Evolutionary conservation across 2,888 invertebrate genomes (phyloP).

Genomic region (Athalia rosae): DNA sequence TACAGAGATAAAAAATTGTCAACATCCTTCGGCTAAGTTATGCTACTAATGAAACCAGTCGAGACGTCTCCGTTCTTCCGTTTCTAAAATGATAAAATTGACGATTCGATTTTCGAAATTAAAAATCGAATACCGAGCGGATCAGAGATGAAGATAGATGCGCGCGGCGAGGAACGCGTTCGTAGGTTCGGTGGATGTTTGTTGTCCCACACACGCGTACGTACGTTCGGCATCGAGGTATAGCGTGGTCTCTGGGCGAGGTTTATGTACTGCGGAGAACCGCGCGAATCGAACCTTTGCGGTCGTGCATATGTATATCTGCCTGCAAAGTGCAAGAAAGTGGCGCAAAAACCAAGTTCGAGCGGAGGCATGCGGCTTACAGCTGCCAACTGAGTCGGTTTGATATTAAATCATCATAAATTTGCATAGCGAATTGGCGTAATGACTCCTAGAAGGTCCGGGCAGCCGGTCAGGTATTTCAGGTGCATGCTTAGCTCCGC

Average conservation of each 20-base stretch:
- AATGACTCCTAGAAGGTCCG: constrained; percentile 60
- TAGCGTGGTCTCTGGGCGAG: constrained; percentile 7
- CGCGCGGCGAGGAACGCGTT: no score
- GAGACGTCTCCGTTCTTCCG: no score
- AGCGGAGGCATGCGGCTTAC: constrained; percentile 44
- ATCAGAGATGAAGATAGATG: no score
- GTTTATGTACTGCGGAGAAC: constrained; percentile 6
- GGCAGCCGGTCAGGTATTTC: constrained; percentile 39
- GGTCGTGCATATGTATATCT: constrained; percentile 17
- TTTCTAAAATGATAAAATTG: no score
- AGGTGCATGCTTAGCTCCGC: constrained; percentile 24
- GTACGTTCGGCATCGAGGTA: not conserved
- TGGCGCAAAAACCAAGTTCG: constrained; percentile 39
- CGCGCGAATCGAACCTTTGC: constrained; percentile 11
- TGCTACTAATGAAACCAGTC: no score
- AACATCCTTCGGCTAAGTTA: no score
- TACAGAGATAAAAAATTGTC: no score
- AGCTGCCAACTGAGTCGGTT: constrained; percentile 52
- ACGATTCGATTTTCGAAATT: no score
- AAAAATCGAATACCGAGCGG: no score
- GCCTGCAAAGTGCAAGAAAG: constrained; percentile 29
- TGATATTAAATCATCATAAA: constrained; percentile 67
- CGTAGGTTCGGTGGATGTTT: no score
- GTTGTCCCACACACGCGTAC: not conserved
- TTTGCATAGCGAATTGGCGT: constrained; percentile 66